Conservation (phyloP, 2,888 invertebrate genomes). For the Acrobasis consociella region DNA sequence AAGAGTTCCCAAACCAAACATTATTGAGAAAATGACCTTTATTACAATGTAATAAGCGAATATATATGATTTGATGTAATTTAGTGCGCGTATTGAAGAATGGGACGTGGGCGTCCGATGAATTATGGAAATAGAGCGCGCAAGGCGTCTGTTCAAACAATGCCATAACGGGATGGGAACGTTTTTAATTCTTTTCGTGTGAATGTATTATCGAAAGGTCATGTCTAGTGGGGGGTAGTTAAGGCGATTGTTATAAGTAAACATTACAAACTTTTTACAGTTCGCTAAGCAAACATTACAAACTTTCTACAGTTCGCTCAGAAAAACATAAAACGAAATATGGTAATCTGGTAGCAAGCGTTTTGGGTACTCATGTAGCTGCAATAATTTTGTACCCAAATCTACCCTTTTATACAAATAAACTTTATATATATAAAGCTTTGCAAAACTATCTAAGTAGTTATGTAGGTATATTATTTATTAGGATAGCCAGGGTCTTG, state of each 20-base stretch:
- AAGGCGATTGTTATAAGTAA: constrained; percentile 26
- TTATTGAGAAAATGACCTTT: constrained; percentile 52
- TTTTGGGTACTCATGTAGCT: too few relatives aligned
- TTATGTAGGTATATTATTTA: too few relatives aligned
- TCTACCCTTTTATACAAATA: too few relatives aligned
- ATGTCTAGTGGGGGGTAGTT: constrained; percentile 40
- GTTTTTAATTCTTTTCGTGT: constrained; percentile 61
- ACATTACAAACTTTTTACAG: too few relatives aligned
- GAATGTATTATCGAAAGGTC: constrained; percentile 52
- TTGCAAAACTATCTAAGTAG: too few relatives aligned
- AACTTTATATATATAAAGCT: too few relatives aligned
- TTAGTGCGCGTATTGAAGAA: constrained; percentile 53
- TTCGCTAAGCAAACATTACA: too few relatives aligned
- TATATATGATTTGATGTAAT: constrained; percentile 32
- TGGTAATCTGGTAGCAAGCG: too few relatives aligned
- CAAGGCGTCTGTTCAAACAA: constrained; percentile 62
- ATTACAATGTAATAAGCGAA: constrained; percentile 44
- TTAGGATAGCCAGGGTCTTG: too few relatives aligned
- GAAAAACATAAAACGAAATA: too few relatives aligned
- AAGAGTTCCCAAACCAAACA: constrained; percentile 28
- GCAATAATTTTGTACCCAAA: too few relatives aligned
- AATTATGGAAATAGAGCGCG: constrained; percentile 76
- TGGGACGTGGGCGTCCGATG: constrained; percentile 64
- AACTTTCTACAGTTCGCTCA: too few relatives aligned
- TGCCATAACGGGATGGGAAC: constrained; percentile 66